Conservation (phyloP, 2,888 invertebrate genomes). For the Apamea monoglypha region DNA sequence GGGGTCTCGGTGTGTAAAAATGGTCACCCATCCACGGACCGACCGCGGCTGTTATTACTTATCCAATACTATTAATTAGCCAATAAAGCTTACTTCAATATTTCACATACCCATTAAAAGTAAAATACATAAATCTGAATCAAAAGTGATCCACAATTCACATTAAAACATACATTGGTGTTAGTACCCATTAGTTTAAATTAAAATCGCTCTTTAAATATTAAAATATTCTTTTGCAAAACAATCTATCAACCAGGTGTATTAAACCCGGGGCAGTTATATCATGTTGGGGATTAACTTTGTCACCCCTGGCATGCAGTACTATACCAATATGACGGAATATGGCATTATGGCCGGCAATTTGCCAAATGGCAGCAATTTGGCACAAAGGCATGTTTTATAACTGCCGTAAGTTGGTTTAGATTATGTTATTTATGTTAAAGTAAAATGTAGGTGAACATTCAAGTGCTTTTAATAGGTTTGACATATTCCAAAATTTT, state of each 20-base stretch:
- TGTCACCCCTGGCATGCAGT: constrained; percentile 30
- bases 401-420: constrained; percentile 30
- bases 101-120: background rate
- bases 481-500: background rate
- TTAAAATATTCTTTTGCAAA: constrained; percentile 16
- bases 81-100: background rate
- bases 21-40: background rate
- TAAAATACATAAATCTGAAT: background rate
- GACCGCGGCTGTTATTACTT: background rate
- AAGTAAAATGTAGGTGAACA: too few relatives aligned
- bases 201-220: constrained; percentile 17
- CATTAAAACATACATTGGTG: background rate
- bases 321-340: constrained; percentile 38
- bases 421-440: constrained; percentile 31
- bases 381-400: constrained; percentile 60
- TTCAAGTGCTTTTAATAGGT: too few relatives aligned
- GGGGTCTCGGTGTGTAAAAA: too few relatives aligned
- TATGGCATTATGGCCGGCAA: constrained; percentile 38
- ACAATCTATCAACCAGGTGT: constrained; percentile 24
- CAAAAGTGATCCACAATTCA: background rate
- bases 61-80: background rate
- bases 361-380: constrained; percentile 59
- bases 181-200: background rate
- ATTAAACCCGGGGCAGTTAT: constrained; percentile 22
- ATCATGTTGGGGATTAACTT: constrained; percentile 40